phyloP scores from a whole-genome alignment of 2,113 vertebrate species.

The Anas platyrhynchos region DNA sequence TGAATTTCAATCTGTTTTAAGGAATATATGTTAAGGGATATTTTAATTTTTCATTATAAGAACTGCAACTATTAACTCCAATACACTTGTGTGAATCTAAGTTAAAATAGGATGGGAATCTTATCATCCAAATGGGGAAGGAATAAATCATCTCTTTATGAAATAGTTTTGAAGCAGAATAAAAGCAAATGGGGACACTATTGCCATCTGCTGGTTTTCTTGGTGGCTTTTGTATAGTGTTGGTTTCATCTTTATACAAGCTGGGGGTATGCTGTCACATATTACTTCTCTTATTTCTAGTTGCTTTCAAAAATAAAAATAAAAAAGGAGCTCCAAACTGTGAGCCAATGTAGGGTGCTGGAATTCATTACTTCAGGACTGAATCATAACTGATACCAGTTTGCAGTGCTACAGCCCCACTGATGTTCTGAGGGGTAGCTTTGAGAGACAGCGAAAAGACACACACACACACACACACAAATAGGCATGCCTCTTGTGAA shows the following conservation, averaged over 20 bases:
- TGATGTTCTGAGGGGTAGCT: neutral
- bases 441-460: neutral
- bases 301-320: neutral
- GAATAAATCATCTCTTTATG: neutral
- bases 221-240: neutral
- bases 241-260: neutral
- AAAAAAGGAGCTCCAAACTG: neutral
- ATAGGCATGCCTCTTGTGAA: neutral
- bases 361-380: neutral
- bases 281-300: neutral
- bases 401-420: neutral
- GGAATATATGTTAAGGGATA: neutral
- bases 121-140: neutral
- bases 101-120: neutral
- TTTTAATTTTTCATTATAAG: neutral
- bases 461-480: accelerated
- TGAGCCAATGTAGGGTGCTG: neutral
- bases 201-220: neutral
- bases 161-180: neutral
- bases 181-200: neutral
- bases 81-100: neutral
- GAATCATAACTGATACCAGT: neutral
- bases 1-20: neutral
- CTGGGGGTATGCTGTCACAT: neutral
- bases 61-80: neutral